A percentile compares a stretch with the other conserved stretches of the same genome.
These are phyloP conservation scores for Ptilonorhynchus violaceus DNA, from an alignment of 2,113 vertebrate genomes.

Conservation along the genomic window DNA sequence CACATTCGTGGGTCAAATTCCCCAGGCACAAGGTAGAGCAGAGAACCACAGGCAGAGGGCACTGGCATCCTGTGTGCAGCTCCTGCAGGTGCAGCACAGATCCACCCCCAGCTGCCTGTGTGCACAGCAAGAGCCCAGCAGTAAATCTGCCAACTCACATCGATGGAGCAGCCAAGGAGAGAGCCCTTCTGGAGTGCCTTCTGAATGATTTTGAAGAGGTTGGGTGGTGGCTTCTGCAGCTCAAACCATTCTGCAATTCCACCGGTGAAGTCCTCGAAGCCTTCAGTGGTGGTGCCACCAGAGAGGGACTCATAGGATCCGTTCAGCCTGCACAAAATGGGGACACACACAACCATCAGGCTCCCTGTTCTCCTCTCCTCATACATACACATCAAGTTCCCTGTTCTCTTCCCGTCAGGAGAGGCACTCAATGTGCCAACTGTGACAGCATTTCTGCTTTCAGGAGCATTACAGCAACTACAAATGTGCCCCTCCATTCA, in stretches of 20 bases:
- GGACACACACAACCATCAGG: not conserved
- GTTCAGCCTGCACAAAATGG: slow-evolving; percentile 71
- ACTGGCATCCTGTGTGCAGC: not conserved
- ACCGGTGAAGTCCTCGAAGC: slow-evolving; percentile 94
- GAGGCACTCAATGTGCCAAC: not conserved
- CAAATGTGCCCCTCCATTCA: accelerated
- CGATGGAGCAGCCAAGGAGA: slow-evolving; percentile 92
- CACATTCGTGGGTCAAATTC: not conserved
- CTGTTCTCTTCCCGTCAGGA: not conserved
- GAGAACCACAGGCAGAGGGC: not conserved
- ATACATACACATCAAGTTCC: not conserved
- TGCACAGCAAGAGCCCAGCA: not conserved
- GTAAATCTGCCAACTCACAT: slow-evolving; percentile 72
- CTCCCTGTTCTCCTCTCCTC: not conserved
- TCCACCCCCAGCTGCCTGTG: no score
- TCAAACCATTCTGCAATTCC: slow-evolving; percentile 91
- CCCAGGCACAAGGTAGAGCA: not conserved
- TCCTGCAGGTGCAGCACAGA: not conserved
- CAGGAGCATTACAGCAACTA: not conserved
- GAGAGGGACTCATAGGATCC: slow-evolving; percentile 91
- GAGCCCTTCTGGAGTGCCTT: slow-evolving; percentile 88
- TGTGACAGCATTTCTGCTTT: not conserved
- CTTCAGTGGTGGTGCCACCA: slow-evolving; percentile 90
- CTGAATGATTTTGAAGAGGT: slow-evolving; percentile 88
- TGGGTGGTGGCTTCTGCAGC: slow-evolving; percentile 76